phyloP scores from a whole-genome alignment of 2,113 vertebrate species.

The Sander vitreus region DNA sequence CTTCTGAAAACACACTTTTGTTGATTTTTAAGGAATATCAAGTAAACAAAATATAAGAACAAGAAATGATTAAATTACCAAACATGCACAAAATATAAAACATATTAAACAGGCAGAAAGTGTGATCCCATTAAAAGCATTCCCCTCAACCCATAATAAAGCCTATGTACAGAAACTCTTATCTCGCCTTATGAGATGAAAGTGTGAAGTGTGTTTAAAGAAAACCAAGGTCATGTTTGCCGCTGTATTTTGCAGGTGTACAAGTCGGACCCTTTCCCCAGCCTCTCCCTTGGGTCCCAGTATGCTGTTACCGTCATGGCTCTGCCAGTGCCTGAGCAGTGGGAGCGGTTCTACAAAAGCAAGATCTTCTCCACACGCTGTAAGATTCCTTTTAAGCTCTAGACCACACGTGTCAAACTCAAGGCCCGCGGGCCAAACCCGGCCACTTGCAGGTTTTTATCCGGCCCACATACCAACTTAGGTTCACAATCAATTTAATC shows the following conservation, averaged over 20 bases:
- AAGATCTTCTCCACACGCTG: conserved; percentile 78
- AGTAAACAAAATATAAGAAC: too few species aligned
- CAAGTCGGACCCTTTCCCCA: conserved; percentile 78
- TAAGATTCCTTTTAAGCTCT: conserved; percentile 47
- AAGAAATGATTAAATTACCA: too few species aligned
- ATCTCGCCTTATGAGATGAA: not conserved
- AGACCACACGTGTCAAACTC: too few species aligned
- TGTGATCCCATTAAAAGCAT: not conserved
- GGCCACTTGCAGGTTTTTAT: too few species aligned
- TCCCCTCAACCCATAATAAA: not conserved
- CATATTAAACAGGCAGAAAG: too few species aligned
- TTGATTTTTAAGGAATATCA: too few species aligned
- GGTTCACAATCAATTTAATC: too few species aligned
- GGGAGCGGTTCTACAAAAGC: conserved; percentile 77
- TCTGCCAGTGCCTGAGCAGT: conserved; percentile 84
- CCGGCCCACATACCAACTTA: too few species aligned
- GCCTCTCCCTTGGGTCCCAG: conserved; percentile 75
- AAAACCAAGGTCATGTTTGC: not conserved
- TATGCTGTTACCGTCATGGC: conserved; percentile 84
- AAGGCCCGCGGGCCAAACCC: too few species aligned
- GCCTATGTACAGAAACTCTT: not conserved
- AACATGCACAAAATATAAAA: too few species aligned
- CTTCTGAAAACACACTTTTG: too few species aligned
- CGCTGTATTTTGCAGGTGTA: conserved; percentile 76
- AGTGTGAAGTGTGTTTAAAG: not conserved